Evolutionary conservation across 2,888 invertebrate species (phyloP).

Genomic region (Drosophila paranaensis): DNA sequence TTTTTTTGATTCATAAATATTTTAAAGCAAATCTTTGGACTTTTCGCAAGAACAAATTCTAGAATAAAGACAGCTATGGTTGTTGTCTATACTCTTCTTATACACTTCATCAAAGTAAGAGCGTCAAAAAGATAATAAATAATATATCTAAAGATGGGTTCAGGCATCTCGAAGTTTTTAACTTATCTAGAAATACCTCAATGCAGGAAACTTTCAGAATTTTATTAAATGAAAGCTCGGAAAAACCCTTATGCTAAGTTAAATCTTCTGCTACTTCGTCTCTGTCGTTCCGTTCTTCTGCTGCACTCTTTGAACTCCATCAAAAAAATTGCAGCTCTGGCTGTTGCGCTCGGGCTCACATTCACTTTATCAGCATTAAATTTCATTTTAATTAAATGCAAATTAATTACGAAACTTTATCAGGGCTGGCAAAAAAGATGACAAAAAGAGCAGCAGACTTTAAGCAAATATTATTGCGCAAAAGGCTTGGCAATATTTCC

Average conservation of each 20-base stretch:
- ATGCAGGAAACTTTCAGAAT: background rate
- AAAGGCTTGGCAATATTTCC: slow-evolving; percentile 41
- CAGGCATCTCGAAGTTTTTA: too few species aligned
- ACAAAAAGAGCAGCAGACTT: background rate
- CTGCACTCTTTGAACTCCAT: slow-evolving; percentile 1
- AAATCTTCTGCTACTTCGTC: too few species aligned
- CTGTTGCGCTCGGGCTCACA: slow-evolving; percentile 7
- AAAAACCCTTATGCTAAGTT: background rate
- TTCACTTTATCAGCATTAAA: slow-evolving; percentile 51
- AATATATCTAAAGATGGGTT: too few species aligned
- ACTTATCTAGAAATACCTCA: too few species aligned
- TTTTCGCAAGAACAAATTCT: too few species aligned
- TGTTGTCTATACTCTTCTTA: too few species aligned
- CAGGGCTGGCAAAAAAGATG: slow-evolving; percentile 17
- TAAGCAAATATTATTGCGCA: slow-evolving; percentile 24
- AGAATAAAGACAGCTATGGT: too few species aligned
- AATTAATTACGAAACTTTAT: slow-evolving; percentile 52
- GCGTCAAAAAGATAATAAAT: too few species aligned
- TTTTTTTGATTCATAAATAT: too few species aligned
- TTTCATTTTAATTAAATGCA: slow-evolving; percentile 52
- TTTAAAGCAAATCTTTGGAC: too few species aligned
- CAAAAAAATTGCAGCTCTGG: slow-evolving; percentile 18
- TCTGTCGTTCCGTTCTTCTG: background rate
- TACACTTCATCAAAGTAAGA: too few species aligned
- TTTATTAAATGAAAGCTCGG: background rate